Conservation (phyloP, 2,797 vertebrate genomes). For the Mareca penelope region DNA sequence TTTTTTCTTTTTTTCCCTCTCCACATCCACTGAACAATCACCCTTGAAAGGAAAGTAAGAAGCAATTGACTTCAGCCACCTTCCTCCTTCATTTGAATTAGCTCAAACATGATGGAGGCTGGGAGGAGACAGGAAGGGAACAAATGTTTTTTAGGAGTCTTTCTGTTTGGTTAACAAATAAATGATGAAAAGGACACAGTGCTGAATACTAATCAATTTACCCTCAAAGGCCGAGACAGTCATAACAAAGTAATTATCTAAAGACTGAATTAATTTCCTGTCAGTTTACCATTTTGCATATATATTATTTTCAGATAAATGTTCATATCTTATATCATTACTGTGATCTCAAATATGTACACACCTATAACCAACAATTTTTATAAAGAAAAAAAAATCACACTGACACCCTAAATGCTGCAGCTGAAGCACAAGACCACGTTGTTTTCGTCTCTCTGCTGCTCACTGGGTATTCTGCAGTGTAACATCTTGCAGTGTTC, state of each 20-base stretch:
- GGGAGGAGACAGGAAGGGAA: background rate
- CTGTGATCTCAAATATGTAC: background rate
- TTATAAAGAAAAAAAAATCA: background rate
- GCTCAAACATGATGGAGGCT: background rate
- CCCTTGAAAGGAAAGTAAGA: background rate
- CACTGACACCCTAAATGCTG: background rate
- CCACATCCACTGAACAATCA: background rate
- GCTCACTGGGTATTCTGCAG: background rate
- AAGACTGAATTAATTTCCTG: background rate
- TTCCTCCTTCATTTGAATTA: background rate
- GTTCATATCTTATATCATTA: background rate
- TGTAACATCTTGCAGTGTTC: background rate
- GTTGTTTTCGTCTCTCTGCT: background rate
- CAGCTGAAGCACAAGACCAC: background rate
- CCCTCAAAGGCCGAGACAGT: background rate
- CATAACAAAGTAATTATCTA: background rate
- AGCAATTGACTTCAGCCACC: background rate
- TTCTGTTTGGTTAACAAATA: background rate
- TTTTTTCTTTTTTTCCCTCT: no score
- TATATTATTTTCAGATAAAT: background rate
- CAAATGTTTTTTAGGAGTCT: background rate
- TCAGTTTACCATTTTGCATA: background rate
- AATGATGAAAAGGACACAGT: background rate
- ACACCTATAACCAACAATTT: background rate
- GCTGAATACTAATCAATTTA: background rate